Evolutionary conservation across 2,888 invertebrate species (phyloP).

Genomic region (Pseudococcus viburni): DNA sequence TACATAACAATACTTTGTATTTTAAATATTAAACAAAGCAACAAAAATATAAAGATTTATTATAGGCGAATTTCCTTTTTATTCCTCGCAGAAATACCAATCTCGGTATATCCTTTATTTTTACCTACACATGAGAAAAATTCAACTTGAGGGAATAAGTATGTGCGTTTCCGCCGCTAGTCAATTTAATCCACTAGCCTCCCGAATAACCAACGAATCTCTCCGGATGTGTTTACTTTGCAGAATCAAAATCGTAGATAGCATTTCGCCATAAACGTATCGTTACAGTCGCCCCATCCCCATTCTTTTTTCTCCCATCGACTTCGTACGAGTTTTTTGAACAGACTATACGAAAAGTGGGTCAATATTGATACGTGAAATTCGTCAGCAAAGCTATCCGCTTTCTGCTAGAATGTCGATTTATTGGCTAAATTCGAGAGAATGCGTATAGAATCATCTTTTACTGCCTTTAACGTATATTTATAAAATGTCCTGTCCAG

Average conservation of each 20-base stretch:
- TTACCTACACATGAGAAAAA: slow-evolving; percentile 16
- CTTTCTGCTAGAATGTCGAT: not conserved
- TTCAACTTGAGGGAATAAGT: slow-evolving; percentile 41
- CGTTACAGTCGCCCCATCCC: not conserved
- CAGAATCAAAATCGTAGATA: slow-evolving; percentile 3
- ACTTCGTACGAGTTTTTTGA: not conserved
- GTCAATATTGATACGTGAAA: slow-evolving; percentile 45
- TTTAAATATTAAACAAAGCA: slow-evolving; percentile 41
- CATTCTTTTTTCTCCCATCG: not conserved
- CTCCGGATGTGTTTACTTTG: slow-evolving; percentile 12
- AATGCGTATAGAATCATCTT: slow-evolving; percentile 6
- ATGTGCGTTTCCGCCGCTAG: slow-evolving; percentile 28
- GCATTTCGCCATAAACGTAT: slow-evolving; percentile 28
- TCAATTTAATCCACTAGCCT: slow-evolving; percentile 35
- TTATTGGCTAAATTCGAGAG: slow-evolving; percentile 21
- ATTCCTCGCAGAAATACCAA: slow-evolving; percentile 18
- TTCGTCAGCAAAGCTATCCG: not conserved
- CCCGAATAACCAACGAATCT: not conserved
- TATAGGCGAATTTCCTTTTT: not conserved
- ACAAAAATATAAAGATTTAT: slow-evolving; percentile 44
- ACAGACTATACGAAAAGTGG: slow-evolving; percentile 10
- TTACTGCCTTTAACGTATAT: not conserved
- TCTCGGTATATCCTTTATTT: not conserved
- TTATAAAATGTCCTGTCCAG: not conserved
- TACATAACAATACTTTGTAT: slow-evolving; percentile 26